Base-by-base conservation (phyloP, 2,113 vertebrate genomes). In the Proteles cristata region DNA sequence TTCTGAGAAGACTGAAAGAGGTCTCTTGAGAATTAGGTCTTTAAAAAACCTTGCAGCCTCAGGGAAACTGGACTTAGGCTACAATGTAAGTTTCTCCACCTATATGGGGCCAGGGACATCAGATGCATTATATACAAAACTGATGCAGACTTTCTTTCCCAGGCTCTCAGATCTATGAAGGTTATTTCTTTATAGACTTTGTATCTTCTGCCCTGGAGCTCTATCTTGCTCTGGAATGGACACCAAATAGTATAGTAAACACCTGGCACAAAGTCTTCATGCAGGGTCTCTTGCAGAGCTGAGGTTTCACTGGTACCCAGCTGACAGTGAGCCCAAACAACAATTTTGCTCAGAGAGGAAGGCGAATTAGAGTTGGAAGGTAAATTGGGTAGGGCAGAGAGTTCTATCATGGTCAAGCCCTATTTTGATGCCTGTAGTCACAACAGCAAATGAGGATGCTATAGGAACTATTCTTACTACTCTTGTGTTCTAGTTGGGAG, bases 221-320 rank as follows among this genome's bases (percentile, higher is more conserved):
- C 11, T 10, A 35, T 39, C 4, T 23, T 86, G 23, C 35, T 65
- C 28, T 90, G 4, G 1, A 35, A 17, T 11, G 66, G 48, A 81
- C 3, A 74, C 10, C 17, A 74, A 90, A 87, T 4, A 43, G 28
- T 26, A 87, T 5, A 43, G 28, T 26, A 26, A 76, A 53, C 73
- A 35, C 1, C 4, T n/a, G 14, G 35, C 31, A 45, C 1, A 21
- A 25, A 23, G 19, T 61, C 43, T 39, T 39, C 45, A 16, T 71
- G 12, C 0, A 25, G 12, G 26, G 35, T 43, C 11, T 10, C 21
- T 28, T 33, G 0, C 7, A 25, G 33, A 82, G 26, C 16, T 1
- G 10, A 43, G 6, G 21, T 3, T 7, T n/a, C 25, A 63, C 28
- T 83, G 10, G 26, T 25, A 19, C 3, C 4, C 26, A 45, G 9